Base-by-base conservation (phyloP, 2,888 invertebrate species). In the Trichacis sp. region DNA sequence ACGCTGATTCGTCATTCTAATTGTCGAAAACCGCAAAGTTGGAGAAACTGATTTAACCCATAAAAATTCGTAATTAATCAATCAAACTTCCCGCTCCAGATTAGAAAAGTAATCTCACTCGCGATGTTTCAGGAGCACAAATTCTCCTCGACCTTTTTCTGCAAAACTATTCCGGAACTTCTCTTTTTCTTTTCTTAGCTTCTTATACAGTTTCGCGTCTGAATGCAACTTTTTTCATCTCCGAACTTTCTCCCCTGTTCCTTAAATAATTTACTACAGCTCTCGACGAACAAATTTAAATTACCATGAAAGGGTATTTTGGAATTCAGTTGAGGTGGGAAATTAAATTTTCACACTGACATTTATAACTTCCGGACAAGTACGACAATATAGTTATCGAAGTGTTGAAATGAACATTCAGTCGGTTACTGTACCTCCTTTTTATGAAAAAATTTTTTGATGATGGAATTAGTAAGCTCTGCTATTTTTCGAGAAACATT, bases 151-250 rank as follows among this genome's bases (percentile, higher is more conserved):
- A 40, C 40, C 12, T 40, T 40, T 40, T 40, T 15, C 14, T 33
- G 40, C 15, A 15, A 15, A 40, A 40, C 40, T 40, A 40, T 40
- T 40, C 15, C 40, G 14, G 3, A 15, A 40, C 15, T 40, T 40
- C 12, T 40, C 15, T 40, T 15, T 15, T 4, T 40, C n/a, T n/a
- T 33, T 33, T 33, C 33, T 40, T 14, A 9, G 40, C 14, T 40
- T 15, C 15, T 14, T 9, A 15, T 40, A 15, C 40, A 15, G 15
- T 40, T 40, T 12, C 40, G 15, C 2, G 40, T 40, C 40, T 12
- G 40, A 40, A 40, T 40, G 14, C 40, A 40, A 40, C 40, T 40
- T 40, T 9, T 40, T 40, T 40, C 40, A 40, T 40, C 40, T 40
- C 40, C 5, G 3, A 40, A 40, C 40, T 40, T 40, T 40, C 9